phyloP scores from a whole-genome alignment of 2,797 vertebrate species.

The Syngnathus rostellatus region DNA sequence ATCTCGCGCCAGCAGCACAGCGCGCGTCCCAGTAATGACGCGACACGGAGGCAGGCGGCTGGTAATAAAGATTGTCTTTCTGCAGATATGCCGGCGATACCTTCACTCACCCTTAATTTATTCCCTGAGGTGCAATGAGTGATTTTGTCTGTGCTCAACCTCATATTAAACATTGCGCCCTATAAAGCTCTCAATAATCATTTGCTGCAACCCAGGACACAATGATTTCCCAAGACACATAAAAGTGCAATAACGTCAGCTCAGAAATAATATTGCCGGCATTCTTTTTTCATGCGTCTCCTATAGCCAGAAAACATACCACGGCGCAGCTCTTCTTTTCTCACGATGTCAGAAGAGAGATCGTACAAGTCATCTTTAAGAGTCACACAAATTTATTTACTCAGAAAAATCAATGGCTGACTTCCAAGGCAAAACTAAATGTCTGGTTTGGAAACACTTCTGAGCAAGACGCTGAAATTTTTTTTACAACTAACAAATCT shows the following conservation, averaged over 20 bases:
- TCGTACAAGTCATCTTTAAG: conserved; percentile 46
- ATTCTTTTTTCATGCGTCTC: conserved; percentile 65
- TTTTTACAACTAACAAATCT: not conserved
- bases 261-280: conserved; percentile 72
- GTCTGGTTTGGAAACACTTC: not conserved
- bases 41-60: conserved; percentile 55
- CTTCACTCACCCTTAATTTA: conserved; percentile 79
- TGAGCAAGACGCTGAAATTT: not conserved
- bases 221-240: conserved; percentile 92
- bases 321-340: conserved; percentile 34
- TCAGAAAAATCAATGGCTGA: conserved; percentile 34
- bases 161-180: conserved; percentile 84
- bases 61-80: conserved; percentile 84
- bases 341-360: conserved; percentile 38
- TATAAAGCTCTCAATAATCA: conserved; percentile 88
- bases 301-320: conserved; percentile 59
- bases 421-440: conserved; percentile 19
- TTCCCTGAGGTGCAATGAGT: conserved; percentile 73
- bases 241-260: conserved; percentile 84
- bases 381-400: conserved; percentile 48
- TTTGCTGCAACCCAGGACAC: conserved; percentile 74
- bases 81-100: conserved; percentile 73
- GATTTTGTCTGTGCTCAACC: conserved; percentile 69
- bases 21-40: conserved; percentile 48
- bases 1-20: conserved; percentile 36